phyloP scores from a whole-genome alignment of 2,113 vertebrate genomes.

The Spheniscus mendiculus region DNA sequence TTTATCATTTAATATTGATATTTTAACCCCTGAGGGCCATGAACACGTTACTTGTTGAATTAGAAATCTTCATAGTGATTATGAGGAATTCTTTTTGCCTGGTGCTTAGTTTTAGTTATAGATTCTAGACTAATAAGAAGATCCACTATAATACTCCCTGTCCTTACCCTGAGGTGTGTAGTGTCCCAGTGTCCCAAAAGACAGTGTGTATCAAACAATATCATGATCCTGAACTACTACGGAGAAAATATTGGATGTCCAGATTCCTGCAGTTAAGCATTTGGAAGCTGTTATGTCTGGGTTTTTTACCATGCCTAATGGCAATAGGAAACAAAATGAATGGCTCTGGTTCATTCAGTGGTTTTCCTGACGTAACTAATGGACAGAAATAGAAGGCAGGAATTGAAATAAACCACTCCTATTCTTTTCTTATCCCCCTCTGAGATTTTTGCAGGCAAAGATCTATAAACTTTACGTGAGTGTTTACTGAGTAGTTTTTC shows the following conservation, averaged over 20 bases:
- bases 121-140: background rate
- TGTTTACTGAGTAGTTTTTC: slow-evolving; percentile 36
- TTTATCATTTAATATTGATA: background rate
- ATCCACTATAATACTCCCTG: background rate
- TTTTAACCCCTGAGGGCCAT: background rate
- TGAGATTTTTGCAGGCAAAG: slow-evolving; percentile 8
- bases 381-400: slow-evolving; percentile 55
- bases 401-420: slow-evolving; percentile 51
- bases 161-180: background rate
- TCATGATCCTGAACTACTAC: background rate
- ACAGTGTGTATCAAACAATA: background rate
- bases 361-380: slow-evolving; percentile 53
- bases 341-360: slow-evolving; percentile 4
- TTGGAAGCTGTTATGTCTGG: slow-evolving; percentile 7
- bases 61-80: background rate
- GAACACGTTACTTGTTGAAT: background rate
- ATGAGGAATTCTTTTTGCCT: background rate
- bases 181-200: background rate
- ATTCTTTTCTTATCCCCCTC: slow-evolving; percentile 26
- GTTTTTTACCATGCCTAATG: background rate
- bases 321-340: slow-evolving; percentile 48
- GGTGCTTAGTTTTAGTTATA: background rate
- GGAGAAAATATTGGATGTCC: background rate
- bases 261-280: background rate
- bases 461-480: slow-evolving; percentile 7